These are phyloP conservation scores for Marronus borbonicus DNA, from an alignment of 2,888 invertebrate genomes.

Conservation along the genomic window DNA sequence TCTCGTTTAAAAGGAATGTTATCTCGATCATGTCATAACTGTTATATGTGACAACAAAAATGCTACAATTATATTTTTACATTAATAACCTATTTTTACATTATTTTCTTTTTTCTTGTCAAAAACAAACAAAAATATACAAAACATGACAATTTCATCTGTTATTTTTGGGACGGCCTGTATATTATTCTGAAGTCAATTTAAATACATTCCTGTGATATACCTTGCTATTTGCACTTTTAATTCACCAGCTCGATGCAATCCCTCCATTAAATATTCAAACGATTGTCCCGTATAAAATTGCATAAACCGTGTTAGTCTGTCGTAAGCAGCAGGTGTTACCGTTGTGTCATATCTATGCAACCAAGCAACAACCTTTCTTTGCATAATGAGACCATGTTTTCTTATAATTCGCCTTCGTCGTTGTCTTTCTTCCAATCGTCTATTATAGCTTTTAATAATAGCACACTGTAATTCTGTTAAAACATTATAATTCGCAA, in stretches of 20 bases:
- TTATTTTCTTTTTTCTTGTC: too few relatives aligned
- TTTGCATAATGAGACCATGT: conserved; percentile 85
- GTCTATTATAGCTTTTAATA: conserved; percentile 82
- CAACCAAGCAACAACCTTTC: conserved; percentile 80
- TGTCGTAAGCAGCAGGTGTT: conserved; percentile 73
- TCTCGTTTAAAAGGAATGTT: too few relatives aligned
- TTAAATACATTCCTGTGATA: conserved; percentile 4
- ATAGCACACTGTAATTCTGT: conserved; percentile 80
- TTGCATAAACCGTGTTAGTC: conserved; percentile 83
- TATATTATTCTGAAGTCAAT: not conserved
- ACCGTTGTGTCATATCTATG: conserved; percentile 80
- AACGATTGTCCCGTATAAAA: conserved; percentile 81
- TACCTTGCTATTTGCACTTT: conserved; percentile 75
- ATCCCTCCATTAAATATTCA: conserved; percentile 84
- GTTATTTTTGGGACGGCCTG: not conserved
- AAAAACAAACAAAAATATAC: too few relatives aligned
- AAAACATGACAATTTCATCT: too few relatives aligned
- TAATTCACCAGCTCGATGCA: conserved; percentile 81
- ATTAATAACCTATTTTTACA: too few relatives aligned
- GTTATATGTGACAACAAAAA: too few relatives aligned
- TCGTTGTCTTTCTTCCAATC: conserved; percentile 82
- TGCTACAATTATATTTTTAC: too few relatives aligned
- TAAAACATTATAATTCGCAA: conserved; percentile 72
- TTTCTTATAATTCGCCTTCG: conserved; percentile 82
- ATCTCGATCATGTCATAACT: too few relatives aligned